Percentiles rank a stretch among this genome's conserved stretches.
Evolutionary conservation across 1,140 invertebrate species (phyloP).

Genomic region (Bombus sibiricus): DNA sequence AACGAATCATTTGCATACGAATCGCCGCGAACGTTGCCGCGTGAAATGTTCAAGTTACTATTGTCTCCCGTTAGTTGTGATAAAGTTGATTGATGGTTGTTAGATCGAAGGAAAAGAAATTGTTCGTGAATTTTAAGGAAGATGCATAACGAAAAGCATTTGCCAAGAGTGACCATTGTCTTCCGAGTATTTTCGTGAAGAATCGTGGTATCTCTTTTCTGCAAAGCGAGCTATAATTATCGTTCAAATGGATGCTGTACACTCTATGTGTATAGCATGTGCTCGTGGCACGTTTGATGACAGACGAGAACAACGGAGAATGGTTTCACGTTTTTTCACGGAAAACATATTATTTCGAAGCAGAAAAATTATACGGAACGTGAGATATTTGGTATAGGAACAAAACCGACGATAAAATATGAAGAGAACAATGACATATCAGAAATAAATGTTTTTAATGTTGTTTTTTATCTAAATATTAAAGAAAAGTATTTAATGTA

Average conservation of each 20-base stretch:
- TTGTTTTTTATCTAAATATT: no score
- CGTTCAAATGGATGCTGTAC: constrained; percentile 51
- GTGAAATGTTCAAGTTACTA: not conserved
- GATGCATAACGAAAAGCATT: not conserved
- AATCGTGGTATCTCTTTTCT: constrained; percentile 54
- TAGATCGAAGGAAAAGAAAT: not conserved
- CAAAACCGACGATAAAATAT: no score
- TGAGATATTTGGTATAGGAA: no score
- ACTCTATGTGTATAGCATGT: constrained; percentile 55
- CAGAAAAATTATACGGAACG: no score
- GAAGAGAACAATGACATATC: no score
- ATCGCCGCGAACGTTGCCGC: not conserved
- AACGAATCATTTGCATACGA: not conserved
- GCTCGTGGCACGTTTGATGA: constrained; percentile 43
- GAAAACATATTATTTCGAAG: no score
- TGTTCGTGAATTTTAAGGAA: not conserved
- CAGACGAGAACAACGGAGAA: constrained; percentile 3
- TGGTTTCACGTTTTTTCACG: not conserved
- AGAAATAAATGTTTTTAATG: no score
- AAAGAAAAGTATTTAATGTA: no score
- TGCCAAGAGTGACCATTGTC: constrained; percentile 34
- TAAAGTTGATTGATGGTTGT: not conserved
- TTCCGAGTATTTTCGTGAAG: constrained; percentile 45
- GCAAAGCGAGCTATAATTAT: constrained; percentile 64
- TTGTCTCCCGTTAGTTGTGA: not conserved